These are phyloP conservation scores for Plusia festucae DNA, from an alignment of 2,888 invertebrate species.

Conservation along the genomic window DNA sequence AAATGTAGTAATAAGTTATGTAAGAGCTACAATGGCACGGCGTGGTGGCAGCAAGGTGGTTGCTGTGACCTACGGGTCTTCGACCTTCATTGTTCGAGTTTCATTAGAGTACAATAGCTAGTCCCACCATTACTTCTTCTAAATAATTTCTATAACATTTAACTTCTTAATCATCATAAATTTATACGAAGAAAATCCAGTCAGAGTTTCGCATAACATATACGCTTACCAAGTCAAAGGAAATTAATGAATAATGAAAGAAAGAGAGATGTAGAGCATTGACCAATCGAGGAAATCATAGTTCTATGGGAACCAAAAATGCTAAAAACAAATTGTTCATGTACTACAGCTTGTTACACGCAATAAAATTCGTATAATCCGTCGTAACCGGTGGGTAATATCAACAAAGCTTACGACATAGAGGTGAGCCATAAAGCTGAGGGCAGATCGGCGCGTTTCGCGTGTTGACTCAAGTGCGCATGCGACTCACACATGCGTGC, in stretches of 20 bases:
- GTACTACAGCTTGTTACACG: slow-evolving; percentile 64
- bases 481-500: slow-evolving; percentile 47
- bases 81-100: slow-evolving; percentile 86
- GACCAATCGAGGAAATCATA: slow-evolving; percentile 37
- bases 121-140: slow-evolving; percentile 62
- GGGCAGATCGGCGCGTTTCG: slow-evolving; percentile 61
- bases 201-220: background rate
- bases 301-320: slow-evolving; percentile 48
- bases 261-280: slow-evolving; percentile 37
- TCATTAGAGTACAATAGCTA: slow-evolving; percentile 81
- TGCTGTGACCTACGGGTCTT: slow-evolving; percentile 83
- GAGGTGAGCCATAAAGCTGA: slow-evolving; percentile 59
- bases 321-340: slow-evolving; percentile 48
- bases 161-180: slow-evolving; percentile 4
- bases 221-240: background rate
- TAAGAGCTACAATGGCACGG: slow-evolving; percentile 61
- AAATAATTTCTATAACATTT: slow-evolving; percentile 45
- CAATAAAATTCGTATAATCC: slow-evolving; percentile 66
- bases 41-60: slow-evolving; percentile 68
- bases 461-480: slow-evolving; percentile 81
- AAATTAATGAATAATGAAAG: slow-evolving; percentile 13
- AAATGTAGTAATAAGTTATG: slow-evolving; percentile 51
- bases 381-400: slow-evolving; percentile 66
- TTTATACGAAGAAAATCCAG: background rate
- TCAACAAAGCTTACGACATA: slow-evolving; percentile 66